These are phyloP conservation scores for Spatulosminthurus flaviceps DNA, from an alignment of 2,888 invertebrate genomes.

Conservation along the genomic window DNA sequence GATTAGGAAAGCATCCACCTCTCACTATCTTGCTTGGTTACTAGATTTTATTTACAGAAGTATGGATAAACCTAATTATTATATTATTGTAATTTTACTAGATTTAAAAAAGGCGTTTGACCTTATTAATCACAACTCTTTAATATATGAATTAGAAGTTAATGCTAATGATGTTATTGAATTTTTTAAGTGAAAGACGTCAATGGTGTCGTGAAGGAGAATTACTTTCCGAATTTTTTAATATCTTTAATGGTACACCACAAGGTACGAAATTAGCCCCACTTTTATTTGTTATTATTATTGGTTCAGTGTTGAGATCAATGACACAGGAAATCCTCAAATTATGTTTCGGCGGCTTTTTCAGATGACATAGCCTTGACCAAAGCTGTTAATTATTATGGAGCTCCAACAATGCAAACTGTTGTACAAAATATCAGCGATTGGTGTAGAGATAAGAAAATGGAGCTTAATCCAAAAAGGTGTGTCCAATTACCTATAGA, in stretches of 20 bases:
- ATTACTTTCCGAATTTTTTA: not conserved
- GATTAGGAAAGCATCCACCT: not conserved
- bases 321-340: not conserved
- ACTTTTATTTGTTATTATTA: slow-evolving; percentile 4
- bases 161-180: not conserved
- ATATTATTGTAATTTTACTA: slow-evolving; percentile 18
- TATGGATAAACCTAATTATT: not conserved
- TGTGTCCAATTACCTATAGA: no score
- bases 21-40: slow-evolving; percentile 7
- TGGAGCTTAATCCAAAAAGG: no score
- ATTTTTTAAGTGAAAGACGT: not conserved
- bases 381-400: not conserved
- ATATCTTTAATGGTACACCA: slow-evolving; percentile 4
- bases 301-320: not conserved
- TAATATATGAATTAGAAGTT: not conserved
- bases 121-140: slow-evolving; percentile 15
- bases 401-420: slow-evolving; percentile 4
- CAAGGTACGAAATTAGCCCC: slow-evolving; percentile 39
- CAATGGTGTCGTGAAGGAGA: not conserved
- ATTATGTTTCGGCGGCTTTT: not conserved
- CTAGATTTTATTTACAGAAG: not conserved
- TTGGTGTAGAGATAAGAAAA: no score
- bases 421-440: not conserved
- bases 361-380: not conserved
- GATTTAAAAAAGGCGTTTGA: slow-evolving; percentile 25